Evolutionary conservation across 2,113 vertebrate genomes (phyloP), one percentile per base, ranked within the genome.

Genomic region (Callospermophilus lateralis): DNA sequence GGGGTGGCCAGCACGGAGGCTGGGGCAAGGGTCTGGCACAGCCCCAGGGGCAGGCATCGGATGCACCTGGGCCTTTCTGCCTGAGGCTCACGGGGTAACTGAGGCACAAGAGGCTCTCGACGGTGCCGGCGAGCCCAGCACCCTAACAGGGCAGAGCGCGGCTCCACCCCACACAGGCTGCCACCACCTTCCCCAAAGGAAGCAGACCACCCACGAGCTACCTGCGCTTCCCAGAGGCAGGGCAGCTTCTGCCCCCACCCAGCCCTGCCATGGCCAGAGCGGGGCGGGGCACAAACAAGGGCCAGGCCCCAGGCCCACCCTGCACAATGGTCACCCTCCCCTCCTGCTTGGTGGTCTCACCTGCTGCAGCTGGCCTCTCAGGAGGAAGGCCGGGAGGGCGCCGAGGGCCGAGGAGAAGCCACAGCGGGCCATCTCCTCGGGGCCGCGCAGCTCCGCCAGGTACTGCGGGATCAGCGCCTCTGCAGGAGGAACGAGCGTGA

Each of bases 391-490:
- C 2, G 99, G 99, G 80, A 99, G 99, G 81, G 98, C 98, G 30
- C 99, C 99, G 90, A 99, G 98, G n/a, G 99, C 99, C 48, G 99
- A 98, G 11, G 99, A 99, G 94, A 99, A 99, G 80, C 99, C 99
- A 30, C 99, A 99, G 22, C 99, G 99, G 48, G 98, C 98, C 98
- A 99, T 98, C 96, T 99, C 99, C 98, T 99, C 99, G 0, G 99
- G 4, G 91, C 98, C 99, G 83, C 96, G 98, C 55, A 99, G 99
- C 2, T 99, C 98, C 1, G 98, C 97, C 0, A 99, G 97, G 24
- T 99, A 99, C 96, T 98, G 98, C 61, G 97, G 97, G 20, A 99
- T 96, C 98, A 99, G 98, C 20, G 98, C 97, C 92, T 98, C 99
- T 99, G 96, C 15, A 95, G 93, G 86, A 0, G 97, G 10, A 65